A percentile compares a stretch with the other conserved stretches of the same genome.
These are phyloP conservation scores for Daphoenositta chrysoptera DNA, from an alignment of 2,113 vertebrate species.

Conservation along the genomic window DNA sequence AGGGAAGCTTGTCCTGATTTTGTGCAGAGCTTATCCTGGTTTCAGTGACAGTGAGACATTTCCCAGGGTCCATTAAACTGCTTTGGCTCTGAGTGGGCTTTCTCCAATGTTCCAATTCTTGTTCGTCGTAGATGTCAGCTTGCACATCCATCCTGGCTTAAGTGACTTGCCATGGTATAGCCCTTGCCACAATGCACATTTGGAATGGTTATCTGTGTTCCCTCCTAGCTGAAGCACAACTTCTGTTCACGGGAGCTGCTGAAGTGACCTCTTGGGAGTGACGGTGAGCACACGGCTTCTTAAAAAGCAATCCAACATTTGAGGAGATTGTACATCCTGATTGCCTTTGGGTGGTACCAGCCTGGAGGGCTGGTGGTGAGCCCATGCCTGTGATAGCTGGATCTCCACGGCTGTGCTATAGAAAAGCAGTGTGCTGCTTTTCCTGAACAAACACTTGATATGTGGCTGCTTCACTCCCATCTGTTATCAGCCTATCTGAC, in stretches of 20 bases:
- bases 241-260: fast-evolving
- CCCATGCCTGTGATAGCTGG: neutral
- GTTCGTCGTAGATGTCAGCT: fast-evolving
- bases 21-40: neutral
- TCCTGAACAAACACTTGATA: neutral
- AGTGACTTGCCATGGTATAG: neutral
- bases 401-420: neutral
- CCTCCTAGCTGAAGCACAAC: neutral
- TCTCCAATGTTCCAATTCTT: neutral
- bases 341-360: neutral
- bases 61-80: neutral
- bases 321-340: neutral
- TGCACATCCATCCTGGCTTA: neutral
- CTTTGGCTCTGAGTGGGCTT: neutral
- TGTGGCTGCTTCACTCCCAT: neutral
- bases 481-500: neutral
- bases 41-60: neutral
- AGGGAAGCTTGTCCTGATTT: neutral
- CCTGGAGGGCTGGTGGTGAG: neutral
- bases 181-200: neutral
- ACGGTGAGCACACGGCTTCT: neutral
- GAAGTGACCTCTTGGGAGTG: fast-evolving
- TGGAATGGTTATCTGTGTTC: neutral
- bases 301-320: neutral
- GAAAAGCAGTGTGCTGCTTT: neutral